These are phyloP conservation scores for Pollachius pollachius DNA, from an alignment of 2,113 vertebrate species.

Conservation along the genomic window DNA sequence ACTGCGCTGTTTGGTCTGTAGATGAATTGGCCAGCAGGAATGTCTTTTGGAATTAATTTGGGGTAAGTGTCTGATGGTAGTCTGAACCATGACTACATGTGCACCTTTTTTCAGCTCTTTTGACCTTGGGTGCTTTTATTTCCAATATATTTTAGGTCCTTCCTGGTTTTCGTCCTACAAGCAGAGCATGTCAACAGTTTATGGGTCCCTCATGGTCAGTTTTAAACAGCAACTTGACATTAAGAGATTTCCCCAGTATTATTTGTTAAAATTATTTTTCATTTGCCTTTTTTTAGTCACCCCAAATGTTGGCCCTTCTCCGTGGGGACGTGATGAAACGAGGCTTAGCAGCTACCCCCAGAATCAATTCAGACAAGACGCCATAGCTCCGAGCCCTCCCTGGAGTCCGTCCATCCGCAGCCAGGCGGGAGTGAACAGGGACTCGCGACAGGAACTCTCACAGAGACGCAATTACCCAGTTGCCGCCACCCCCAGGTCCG, in stretches of 20 bases:
- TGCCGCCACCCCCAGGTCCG: not conserved
- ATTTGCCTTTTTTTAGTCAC: not conserved
- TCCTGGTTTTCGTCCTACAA: slow-evolving; percentile 44
- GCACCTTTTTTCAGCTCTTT: not conserved
- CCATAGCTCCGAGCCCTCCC: not conserved
- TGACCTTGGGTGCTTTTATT: not conserved
- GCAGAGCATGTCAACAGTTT: slow-evolving; percentile 46
- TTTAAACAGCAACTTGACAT: no score
- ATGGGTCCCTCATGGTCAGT: slow-evolving; percentile 39
- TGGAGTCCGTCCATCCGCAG: not conserved
- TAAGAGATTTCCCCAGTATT: not conserved
- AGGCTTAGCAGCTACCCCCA: slow-evolving; percentile 19
- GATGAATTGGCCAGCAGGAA: slow-evolving; percentile 4
- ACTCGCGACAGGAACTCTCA: not conserved
- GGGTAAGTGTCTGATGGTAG: slow-evolving; percentile 31
- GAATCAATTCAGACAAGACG: slow-evolving; percentile 53
- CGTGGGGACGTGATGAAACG: not conserved
- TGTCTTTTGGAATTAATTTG: slow-evolving; percentile 59
- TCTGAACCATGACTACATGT: not conserved
- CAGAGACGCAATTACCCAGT: not conserved
- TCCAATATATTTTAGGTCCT: slow-evolving; percentile 7
- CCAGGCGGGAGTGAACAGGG: not conserved
- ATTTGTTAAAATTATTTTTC: slow-evolving; percentile 12
- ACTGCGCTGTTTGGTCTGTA: slow-evolving; percentile 1
- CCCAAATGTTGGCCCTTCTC: slow-evolving; percentile 37